Conservation (phyloP, 2,113 vertebrate genomes). For the Tenrec ecaudatus region DNA sequence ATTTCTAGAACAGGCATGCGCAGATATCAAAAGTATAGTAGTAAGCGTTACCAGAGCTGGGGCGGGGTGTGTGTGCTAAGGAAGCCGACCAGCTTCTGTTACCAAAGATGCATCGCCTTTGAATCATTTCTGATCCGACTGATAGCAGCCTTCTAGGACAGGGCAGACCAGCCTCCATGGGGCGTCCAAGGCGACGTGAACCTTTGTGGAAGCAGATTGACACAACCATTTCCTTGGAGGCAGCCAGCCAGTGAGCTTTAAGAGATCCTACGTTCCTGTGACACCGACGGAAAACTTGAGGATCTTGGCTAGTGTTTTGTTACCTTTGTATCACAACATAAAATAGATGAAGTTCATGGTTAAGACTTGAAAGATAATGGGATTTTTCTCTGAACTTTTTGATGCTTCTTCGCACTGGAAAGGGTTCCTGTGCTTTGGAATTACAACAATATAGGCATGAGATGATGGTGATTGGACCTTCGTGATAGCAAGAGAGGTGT, state of each 20-base stretch:
- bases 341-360: not conserved
- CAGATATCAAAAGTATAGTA: not conserved
- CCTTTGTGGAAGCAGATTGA: not conserved
- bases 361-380: no score
- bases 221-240: not conserved
- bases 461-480: not conserved
- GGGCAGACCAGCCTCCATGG: not conserved
- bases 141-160: not conserved
- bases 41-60: no score
- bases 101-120: not conserved
- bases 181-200: not conserved
- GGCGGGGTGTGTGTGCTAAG: not conserved
- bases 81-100: not conserved
- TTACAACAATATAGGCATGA: not conserved
- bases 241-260: not conserved
- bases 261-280: not conserved
- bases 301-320: not conserved
- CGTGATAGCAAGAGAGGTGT: not conserved
- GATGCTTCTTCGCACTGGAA: not conserved
- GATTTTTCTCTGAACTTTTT: no score
- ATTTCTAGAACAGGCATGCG: not conserved
- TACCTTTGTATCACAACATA: not conserved
- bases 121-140: not conserved
- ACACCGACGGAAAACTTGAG: not conserved
- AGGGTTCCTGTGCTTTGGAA: not conserved